Base-by-base conservation (phyloP, 1,140 invertebrate genomes). In the roundworm (Caenorhabditis elegans) region DNA sequence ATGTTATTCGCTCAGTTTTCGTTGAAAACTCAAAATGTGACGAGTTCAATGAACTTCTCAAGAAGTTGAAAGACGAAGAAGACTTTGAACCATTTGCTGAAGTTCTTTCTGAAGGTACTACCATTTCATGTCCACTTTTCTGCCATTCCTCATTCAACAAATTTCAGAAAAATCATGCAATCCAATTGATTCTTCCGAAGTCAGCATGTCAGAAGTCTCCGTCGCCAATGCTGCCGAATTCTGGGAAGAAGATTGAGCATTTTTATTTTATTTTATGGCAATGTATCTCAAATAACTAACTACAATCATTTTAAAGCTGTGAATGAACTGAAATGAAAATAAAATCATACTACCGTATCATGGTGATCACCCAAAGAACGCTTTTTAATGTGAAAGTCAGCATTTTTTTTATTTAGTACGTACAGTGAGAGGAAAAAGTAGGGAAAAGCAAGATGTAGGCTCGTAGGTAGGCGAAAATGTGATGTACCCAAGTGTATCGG, bases 131-230 rank as follows among this genome's bases (percentile, higher is more conserved):
- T 43, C 39, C 6, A 43, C 15, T 43, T 43, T 43, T 43, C 39
- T 8, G 5, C 39, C 5, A 15, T 43, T 43, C 39, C 39, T 5
- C 39, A 43, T 5, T 43, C 5, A 15, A 8, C 6, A 24, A 15
- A 17, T 36, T 65, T 65, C 55, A 70, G 60, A 70, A 10, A 70
- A 70, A 70, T 39, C 60, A 13, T 70, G 60, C 34, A 70, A 39
- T 31, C 60, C 60, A 70, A 70, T 70, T 4, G 43, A 34, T 31
- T 39, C 60, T 10, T 13, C 34, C 8, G 60, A 70, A 43, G 60
- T 70, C 3, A 24, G 34, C 15, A 24, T 34, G 6, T 70, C 60
- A 5, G 34, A 70, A 11, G 22, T 70, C 17, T 39, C 34, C 5
- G 5, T 22, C 13, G 8, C 19, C 13, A 34, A 70, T 36, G 60